Evolutionary conservation across 2,113 vertebrate genomes (phyloP).

Genomic region (Morone saxatilis): DNA sequence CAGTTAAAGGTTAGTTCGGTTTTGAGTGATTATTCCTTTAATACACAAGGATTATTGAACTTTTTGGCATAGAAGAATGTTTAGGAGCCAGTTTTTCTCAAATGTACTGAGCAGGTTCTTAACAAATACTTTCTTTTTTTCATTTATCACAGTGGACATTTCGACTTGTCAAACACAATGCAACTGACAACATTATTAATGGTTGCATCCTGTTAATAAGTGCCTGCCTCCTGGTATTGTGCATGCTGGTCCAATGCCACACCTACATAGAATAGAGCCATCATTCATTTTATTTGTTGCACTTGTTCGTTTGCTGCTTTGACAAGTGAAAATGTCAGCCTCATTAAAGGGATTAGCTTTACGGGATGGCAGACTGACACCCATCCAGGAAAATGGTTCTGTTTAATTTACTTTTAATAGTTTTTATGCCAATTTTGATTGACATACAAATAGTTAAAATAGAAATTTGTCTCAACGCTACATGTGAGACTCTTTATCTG

Average conservation of each 20-base stretch:
- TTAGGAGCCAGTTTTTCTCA: not conserved
- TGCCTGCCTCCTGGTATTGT: not conserved
- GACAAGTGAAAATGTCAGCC: slow-evolving; percentile 15
- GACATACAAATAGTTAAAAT: not conserved
- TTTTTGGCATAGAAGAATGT: slow-evolving; percentile 4
- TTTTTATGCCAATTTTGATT: not conserved
- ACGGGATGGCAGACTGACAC: not conserved
- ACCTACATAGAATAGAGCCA: not conserved
- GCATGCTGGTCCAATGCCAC: slow-evolving; percentile 1
- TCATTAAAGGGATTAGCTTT: not conserved
- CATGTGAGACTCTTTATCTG: slow-evolving; percentile 8
- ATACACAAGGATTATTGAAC: not conserved
- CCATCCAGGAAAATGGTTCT: not conserved
- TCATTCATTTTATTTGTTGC: not conserved
- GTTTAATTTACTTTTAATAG: not conserved
- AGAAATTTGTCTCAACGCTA: not conserved
- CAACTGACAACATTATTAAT: not conserved
- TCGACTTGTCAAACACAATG: slow-evolving; percentile 15
- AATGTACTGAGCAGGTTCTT: not conserved
- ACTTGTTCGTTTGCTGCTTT: slow-evolving; percentile 3
- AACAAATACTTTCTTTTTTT: not conserved
- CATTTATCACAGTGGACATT: slow-evolving; percentile 6
- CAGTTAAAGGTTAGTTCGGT: not conserved
- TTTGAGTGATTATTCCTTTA: slow-evolving; percentile 13
- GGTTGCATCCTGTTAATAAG: not conserved